Base-by-base conservation (phyloP, 1,140 invertebrate species). In the Nephotettix cincticeps region DNA sequence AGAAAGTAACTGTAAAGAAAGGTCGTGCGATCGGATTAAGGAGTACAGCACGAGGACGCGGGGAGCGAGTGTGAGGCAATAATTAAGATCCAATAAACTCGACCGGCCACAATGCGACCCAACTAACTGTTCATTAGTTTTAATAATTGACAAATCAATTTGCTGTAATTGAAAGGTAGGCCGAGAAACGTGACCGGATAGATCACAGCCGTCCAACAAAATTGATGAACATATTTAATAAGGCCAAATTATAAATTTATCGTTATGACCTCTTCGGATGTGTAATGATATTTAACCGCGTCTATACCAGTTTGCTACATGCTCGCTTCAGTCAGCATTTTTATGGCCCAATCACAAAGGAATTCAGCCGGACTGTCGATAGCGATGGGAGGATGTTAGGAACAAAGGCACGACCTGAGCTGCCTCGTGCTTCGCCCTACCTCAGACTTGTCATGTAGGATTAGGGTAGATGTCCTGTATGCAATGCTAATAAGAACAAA, bases 91-190 rank as follows among this genome's bases (percentile, higher is more conserved):
- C 56, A 23, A 61, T 27, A 61, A 61, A 61, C 56, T 29, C 14
- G 56, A 61, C 21, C 21, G 14, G 21, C 23, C 14, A 61, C 56
- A 61, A 61, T 61, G 27, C 23, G n/a, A 14, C 27, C 56, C 6
- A 61, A 27, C 56, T 61, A 61, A 61, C 56, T 23, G 56, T 61
- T 61, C 56, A 61, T 61, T 61, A 61, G 13, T 61, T 61, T 61
- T 61, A 61, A 61, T 61, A 61, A 61, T 61, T 61, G 56, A 61
- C 56, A 61, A 61, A 61, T 61, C 56, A 61, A 61, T 61, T 61
- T 61, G 25, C 56, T 27, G 23, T 61, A 61, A 61, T 61, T 61
- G 56, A 61, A 61, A 61, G 56, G 56, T 61, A 61, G 56, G 47
- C 14, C 25, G 56, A 25, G 56, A 61, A 29, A 61, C 56, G 56